Conservation (phyloP, 1,140 invertebrate species). For the Phymorhynchus buccinoides region DNA sequence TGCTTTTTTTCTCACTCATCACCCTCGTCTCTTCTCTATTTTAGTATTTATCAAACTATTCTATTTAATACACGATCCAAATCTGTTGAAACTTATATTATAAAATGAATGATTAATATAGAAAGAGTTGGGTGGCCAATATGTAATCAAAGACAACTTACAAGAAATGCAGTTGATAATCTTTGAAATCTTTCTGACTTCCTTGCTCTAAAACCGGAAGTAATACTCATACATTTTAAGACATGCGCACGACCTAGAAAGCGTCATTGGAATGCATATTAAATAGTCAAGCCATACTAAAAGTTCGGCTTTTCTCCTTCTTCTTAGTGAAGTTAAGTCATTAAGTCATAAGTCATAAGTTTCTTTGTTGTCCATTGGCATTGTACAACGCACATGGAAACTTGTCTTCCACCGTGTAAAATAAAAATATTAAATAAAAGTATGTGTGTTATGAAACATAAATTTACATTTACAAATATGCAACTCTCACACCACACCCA, state of each 20-base stretch:
- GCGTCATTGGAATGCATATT: not conserved
- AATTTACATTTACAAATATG: too few relatives aligned
- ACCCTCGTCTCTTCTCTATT: too few relatives aligned
- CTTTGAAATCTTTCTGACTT: not conserved
- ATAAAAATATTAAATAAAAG: too few relatives aligned
- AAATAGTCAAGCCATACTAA: not conserved
- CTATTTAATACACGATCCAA: not conserved
- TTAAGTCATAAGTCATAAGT: too few relatives aligned
- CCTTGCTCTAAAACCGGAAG: not conserved
- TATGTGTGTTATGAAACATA: too few relatives aligned
- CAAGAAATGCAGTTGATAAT: not conserved
- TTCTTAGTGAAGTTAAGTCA: too few relatives aligned
- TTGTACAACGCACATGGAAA: too few relatives aligned
- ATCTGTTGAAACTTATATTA: not conserved
- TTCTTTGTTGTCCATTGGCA: too few relatives aligned
- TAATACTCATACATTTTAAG: not conserved
- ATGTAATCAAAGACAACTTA: not conserved
- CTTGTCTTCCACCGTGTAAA: too few relatives aligned
- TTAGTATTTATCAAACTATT: too few relatives aligned
- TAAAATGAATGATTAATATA: not conserved
- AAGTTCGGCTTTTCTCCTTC: not conserved
- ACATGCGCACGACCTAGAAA: slow-evolving; percentile 1
- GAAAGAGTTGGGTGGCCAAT: not conserved
- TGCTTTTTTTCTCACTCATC: too few relatives aligned
- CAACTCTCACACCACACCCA: too few relatives aligned